Percentiles rank a stretch among this genome's conserved stretches.
Evolutionary conservation across 2,797 vertebrate genomes (phyloP).

Genomic region (Bryconaethiops microstoma): DNA sequence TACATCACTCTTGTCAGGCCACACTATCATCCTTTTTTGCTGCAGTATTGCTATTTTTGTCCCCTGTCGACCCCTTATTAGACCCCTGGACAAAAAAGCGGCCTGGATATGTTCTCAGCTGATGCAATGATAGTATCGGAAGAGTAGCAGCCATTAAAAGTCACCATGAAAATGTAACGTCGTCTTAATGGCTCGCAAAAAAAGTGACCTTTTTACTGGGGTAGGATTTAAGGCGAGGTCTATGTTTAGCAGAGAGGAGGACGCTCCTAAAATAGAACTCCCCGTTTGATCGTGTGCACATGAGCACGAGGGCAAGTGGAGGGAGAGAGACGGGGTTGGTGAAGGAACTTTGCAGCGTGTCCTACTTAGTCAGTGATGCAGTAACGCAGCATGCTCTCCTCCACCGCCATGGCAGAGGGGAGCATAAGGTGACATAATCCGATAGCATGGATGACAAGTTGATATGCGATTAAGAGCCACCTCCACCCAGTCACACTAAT

Average conservation of each 20-base stretch:
- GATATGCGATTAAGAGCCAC: conserved; percentile 52
- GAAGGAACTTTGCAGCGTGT: conserved; percentile 69
- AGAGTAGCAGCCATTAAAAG: background rate
- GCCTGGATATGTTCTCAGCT: background rate
- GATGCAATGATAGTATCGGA: background rate
- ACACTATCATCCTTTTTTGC: no score
- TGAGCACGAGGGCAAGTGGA: conserved; percentile 53
- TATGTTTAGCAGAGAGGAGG: conserved; percentile 40
- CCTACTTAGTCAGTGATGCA: conserved; percentile 78
- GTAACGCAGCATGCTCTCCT: conserved; percentile 68
- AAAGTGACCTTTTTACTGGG: conserved; percentile 18
- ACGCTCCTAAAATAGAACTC: conserved; percentile 55
- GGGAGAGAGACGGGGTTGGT: conserved; percentile 29
- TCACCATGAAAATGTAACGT: background rate
- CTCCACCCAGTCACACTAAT: conserved; percentile 36
- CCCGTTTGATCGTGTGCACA: conserved; percentile 42
- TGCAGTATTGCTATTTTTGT: no score
- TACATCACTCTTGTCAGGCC: no score
- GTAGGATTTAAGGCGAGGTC: conserved; percentile 40
- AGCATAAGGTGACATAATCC: conserved; percentile 45
- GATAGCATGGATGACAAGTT: conserved; percentile 36
- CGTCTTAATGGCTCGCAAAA: background rate
- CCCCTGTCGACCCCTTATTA: no score
- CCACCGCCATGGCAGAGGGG: conserved; percentile 47
- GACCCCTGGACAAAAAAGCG: no score